A percentile compares a stretch with the other conserved stretches of the same genome.
Evolutionary conservation across 2,797 vertebrate genomes (phyloP).

Genomic region (Thripadectes ignobilis): DNA sequence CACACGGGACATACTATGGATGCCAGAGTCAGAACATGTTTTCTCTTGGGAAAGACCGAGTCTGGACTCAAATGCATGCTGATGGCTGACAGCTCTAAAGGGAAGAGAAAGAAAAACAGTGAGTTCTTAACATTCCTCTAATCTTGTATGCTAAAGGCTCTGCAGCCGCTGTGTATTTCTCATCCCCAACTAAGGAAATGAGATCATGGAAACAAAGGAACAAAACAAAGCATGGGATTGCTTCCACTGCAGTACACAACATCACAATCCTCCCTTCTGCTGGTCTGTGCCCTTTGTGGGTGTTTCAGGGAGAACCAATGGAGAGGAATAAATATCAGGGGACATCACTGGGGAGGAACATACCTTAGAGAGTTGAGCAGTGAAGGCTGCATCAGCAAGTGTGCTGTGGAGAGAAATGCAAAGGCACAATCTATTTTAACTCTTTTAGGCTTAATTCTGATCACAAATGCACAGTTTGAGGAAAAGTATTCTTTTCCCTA

Average conservation of each 20-base stretch:
- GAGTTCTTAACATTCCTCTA: neutral
- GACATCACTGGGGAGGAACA: neutral
- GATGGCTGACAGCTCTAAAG: neutral
- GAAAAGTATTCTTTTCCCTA: neutral
- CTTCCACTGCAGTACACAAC: neutral
- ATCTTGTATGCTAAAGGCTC: neutral
- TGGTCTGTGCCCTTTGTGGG: neutral
- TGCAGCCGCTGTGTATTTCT: neutral
- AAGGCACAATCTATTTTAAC: neutral
- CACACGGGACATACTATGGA: rapidly evolving
- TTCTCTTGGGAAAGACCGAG: neutral
- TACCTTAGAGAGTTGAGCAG: neutral
- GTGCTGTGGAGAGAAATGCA: neutral
- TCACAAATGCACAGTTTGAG: neutral
- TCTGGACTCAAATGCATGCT: neutral
- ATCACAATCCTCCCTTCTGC: neutral
- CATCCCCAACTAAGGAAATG: neutral
- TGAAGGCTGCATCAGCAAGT: neutral
- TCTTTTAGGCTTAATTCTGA: neutral
- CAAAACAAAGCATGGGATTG: neutral
- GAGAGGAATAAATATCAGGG: neutral
- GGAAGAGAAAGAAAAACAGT: neutral
- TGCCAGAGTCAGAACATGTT: neutral
- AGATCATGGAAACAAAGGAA: neutral
- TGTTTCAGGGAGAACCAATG: neutral